Percentiles rank a stretch among this genome's conserved stretches.
Evolutionary conservation across 2,797 vertebrate genomes (phyloP).

Genomic region (Phoebastria nigripes): DNA sequence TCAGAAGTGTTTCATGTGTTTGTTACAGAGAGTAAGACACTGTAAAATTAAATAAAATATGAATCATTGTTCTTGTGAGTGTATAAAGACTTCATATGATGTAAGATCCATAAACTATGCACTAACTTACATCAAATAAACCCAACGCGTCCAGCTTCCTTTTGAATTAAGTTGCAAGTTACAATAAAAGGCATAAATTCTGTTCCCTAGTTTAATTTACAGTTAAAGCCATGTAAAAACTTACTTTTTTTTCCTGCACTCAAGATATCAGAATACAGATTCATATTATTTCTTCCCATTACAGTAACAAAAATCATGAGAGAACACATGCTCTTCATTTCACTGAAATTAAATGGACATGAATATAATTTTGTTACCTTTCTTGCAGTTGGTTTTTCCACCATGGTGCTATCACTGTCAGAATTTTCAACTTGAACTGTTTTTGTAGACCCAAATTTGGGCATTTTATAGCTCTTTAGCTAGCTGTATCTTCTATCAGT

Average conservation of each 20-base stretch:
- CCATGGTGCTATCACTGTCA: slow-evolving; percentile 96
- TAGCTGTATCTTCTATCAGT: slow-evolving; percentile 84
- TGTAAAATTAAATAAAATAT: neutral
- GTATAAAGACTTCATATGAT: neutral
- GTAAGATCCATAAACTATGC: neutral
- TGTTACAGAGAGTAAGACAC: neutral
- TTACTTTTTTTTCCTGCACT: neutral
- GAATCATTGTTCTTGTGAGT: neutral
- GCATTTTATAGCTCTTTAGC: slow-evolving; percentile 93
- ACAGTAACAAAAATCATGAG: neutral
- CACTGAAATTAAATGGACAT: neutral
- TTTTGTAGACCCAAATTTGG: slow-evolving; percentile 91
- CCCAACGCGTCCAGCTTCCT: neutral
- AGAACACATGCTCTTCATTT: neutral
- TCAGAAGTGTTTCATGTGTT: neutral
- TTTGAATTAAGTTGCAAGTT: neutral
- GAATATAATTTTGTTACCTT: slow-evolving; percentile 80
- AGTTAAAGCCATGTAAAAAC: neutral
- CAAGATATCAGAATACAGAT: neutral
- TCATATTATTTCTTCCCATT: neutral
- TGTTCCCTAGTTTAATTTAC: neutral
- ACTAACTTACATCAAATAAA: neutral
- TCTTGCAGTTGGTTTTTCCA: slow-evolving; percentile 94
- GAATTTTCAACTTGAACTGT: slow-evolving; percentile 81
- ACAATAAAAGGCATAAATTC: neutral